Base-by-base conservation (phyloP, 1,140 invertebrate genomes). In the Anastatus disparis region DNA sequence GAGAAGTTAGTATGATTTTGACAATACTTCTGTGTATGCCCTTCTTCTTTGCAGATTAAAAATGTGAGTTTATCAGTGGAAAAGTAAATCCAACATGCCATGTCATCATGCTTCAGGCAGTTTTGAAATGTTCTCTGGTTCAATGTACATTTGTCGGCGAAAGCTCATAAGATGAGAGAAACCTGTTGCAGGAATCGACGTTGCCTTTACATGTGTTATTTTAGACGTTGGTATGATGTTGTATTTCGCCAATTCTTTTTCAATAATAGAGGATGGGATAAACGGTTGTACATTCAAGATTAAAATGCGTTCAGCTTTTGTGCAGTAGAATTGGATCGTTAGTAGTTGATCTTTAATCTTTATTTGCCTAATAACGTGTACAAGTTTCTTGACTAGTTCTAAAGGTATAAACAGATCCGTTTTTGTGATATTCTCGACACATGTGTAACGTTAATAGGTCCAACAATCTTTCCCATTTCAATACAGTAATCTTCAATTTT, bases 391-490 rank as follows among this genome's bases (percentile, higher is more conserved):
- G 59, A 24, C 31, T 67, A n/a, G 20, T 46, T 68, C 62, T 62
- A n/a, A 0, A 70, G 35, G 22, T 72, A 73, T 8, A 75, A 4
- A 40, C 74, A 73, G 1, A 75, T 44, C 65, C 74, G 22, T 22
- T 59, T 66, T n/a, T 71, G 61, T 3, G 69, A 64, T 26, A 73
- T 73, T 63, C 40, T 66, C 0, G 61, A 75, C 1, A 67, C 40
- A 22, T 63, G 71, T 24, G 55, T 50, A 12, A 75, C 64, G n/a
- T 75, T 42, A 8, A 20, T 24, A 8, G 71, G 31, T 10, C 22
- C n/a, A 22, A 67, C 52, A 46, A 56, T 40, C 15, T 68, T 56
- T 1, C 48, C 68, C 4, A 75, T 61, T 20, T 61, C 68, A 2
- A 20, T 13, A 7, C 38, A 38, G 52, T 75, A 71, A 27, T 75